Evolutionary conservation across 1,140 invertebrate species (phyloP).

Genomic region (Penaeus chinensis): DNA sequence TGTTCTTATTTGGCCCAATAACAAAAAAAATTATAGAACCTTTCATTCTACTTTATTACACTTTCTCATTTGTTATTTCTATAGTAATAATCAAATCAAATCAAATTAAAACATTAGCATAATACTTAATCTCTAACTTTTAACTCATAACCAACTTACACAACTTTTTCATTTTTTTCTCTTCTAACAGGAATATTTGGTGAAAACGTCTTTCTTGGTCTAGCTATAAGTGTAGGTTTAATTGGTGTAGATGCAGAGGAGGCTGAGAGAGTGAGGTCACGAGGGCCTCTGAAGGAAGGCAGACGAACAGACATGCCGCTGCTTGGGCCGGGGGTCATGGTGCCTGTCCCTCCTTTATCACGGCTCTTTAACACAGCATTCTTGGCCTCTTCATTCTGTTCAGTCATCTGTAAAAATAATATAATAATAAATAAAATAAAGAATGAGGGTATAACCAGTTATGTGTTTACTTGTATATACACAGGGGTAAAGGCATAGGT

Average conservation of each 20-base stretch:
- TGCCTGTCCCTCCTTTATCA: not conserved
- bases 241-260: constrained; percentile 29
- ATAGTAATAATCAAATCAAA: too few relatives aligned
- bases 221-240: constrained; percentile 28
- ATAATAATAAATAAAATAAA: too few relatives aligned
- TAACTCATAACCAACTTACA: constrained; percentile 10
- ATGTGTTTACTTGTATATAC: too few relatives aligned
- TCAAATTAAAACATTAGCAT: too few relatives aligned
- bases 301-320: constrained; percentile 35
- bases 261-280: constrained; percentile 46
- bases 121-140: too few relatives aligned
- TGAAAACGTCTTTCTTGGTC: constrained; percentile 43
- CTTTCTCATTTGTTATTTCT: too few relatives aligned
- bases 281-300: constrained; percentile 40
- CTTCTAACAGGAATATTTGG: constrained; percentile 48
- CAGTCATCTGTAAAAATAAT: constrained; percentile 30
- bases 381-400: constrained; percentile 37
- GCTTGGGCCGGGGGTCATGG: not conserved
- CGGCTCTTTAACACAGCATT: constrained; percentile 3
- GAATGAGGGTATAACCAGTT: too few relatives aligned
- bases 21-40: not conserved
- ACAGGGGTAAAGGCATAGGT: too few relatives aligned
- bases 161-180: constrained; percentile 36
- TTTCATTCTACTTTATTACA: too few relatives aligned
- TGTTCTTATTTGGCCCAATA: not conserved